A percentile compares a stretch with the other conserved stretches of the same genome.
Evolutionary conservation across 2,888 invertebrate genomes (phyloP).

Genomic region (Ellobium chinense): DNA sequence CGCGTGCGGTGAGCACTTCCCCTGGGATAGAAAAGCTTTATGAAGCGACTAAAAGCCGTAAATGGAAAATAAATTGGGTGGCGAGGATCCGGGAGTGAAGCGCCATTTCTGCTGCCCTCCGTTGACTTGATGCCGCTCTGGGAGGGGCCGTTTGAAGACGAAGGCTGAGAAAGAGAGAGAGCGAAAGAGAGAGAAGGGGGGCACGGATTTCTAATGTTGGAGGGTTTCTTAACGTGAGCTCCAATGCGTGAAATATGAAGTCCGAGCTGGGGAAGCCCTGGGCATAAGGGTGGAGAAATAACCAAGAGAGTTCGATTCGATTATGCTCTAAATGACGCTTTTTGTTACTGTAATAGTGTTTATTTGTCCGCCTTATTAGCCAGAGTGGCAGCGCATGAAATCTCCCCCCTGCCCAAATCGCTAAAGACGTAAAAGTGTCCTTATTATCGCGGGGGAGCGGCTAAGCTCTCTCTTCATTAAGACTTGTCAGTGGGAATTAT

Average conservation of each 20-base stretch:
- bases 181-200: background rate
- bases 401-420: constrained; percentile 23
- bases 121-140: constrained; percentile 34
- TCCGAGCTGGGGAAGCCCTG: constrained; percentile 25
- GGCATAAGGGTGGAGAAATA: constrained; percentile 18
- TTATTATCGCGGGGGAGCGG: constrained; percentile 47
- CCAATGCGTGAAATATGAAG: constrained; percentile 50
- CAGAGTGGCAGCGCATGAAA: constrained; percentile 14
- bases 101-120: constrained; percentile 29
- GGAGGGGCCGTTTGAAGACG: constrained; percentile 24
- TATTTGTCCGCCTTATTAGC: constrained; percentile 49
- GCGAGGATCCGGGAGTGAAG: constrained; percentile 41
- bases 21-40: constrained; percentile 54
- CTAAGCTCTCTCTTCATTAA: constrained; percentile 48
- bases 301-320: constrained; percentile 44
- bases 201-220: constrained; percentile 10
- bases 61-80: constrained; percentile 59
- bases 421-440: constrained; percentile 53
- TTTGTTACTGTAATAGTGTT: constrained; percentile 56
- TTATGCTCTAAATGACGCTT: constrained; percentile 53
- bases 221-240: constrained; percentile 18
- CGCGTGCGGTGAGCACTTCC: constrained; percentile 47
- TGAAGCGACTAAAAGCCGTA: constrained; percentile 59
- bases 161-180: too few species aligned
- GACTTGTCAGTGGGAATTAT: constrained; percentile 48